Percentiles rank a stretch among this genome's conserved stretches.
Conservation (phyloP, 1,140 invertebrate species). For the Glomeris maerens region DNA sequence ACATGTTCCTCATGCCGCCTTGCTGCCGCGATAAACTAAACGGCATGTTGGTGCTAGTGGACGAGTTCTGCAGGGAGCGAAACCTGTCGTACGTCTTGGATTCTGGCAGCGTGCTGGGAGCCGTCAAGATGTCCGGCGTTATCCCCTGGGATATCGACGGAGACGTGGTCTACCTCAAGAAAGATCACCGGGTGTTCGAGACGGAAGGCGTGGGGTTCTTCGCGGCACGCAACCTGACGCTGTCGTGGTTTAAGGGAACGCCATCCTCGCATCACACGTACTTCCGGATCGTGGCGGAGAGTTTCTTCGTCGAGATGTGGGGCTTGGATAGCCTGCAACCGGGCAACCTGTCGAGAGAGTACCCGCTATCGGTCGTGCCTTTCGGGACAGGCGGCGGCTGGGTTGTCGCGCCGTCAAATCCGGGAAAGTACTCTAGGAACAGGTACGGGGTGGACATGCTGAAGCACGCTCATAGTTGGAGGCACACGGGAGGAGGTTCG, state of each 20-base stretch:
- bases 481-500: not conserved
- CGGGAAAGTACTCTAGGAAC: conserved; percentile 25
- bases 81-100: conserved; percentile 22
- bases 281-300: conserved; percentile 10
- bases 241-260: not conserved
- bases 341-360: conserved; percentile 11
- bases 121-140: conserved; percentile 22
- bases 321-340: not conserved
- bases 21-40: conserved; percentile 18
- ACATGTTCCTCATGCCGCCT: conserved; percentile 10
- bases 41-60: conserved; percentile 10
- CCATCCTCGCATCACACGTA: conserved; percentile 1
- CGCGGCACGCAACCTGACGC: not conserved
- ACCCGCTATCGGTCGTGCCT: conserved; percentile 17
- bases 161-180: conserved; percentile 15
- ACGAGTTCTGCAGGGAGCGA: conserved; percentile 7
- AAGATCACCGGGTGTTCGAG: conserved; percentile 8
- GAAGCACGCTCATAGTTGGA: conserved; percentile 17
- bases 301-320: conserved; percentile 1
- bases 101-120: conserved; percentile 22
- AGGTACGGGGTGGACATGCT: conserved; percentile 23
- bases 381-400: conserved; percentile 21
- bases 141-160: conserved; percentile 26
- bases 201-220: conserved; percentile 14
- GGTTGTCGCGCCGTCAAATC: conserved; percentile 22